Percentiles rank a stretch among this genome's conserved stretches.
Conservation (phyloP, 1,140 invertebrate genomes). For the Drosophila prosaltans region DNA sequence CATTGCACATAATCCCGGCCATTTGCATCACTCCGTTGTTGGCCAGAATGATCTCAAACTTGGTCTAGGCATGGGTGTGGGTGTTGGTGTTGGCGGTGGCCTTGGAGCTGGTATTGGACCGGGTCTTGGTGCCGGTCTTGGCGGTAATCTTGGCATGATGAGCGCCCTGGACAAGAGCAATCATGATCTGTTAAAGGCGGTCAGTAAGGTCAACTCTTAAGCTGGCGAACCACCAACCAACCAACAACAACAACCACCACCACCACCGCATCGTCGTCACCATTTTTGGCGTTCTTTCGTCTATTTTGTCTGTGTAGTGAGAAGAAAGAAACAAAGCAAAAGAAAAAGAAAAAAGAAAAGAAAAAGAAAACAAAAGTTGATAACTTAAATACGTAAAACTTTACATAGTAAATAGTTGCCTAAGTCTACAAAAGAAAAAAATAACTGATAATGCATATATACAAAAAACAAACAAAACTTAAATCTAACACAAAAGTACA, state of each 20-base stretch:
- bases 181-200: constrained; percentile 85
- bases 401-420: constrained; percentile 81
- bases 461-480: constrained; percentile 5
- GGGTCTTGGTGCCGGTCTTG: constrained; percentile 73
- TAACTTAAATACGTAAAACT: constrained; percentile 82
- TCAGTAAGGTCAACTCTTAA: constrained; percentile 86
- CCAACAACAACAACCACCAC: constrained; percentile 27
- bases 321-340: constrained; percentile 56
- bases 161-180: constrained; percentile 85
- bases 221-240: constrained; percentile 36
- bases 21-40: constrained; percentile 81
- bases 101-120: constrained; percentile 60
- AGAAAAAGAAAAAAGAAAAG: constrained; percentile 36
- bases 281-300: constrained; percentile 53
- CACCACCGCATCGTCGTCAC: constrained; percentile 47
- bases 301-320: constrained; percentile 50
- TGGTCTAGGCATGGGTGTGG: constrained; percentile 76
- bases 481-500: constrained; percentile 3
- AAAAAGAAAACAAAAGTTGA: constrained; percentile 72
- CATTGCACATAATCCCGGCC: constrained; percentile 84
- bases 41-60: constrained; percentile 83
- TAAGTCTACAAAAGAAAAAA: constrained; percentile 60
- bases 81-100: constrained; percentile 64
- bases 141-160: constrained; percentile 83
- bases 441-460: constrained; percentile 36